phyloP scores from a whole-genome alignment of 2,888 invertebrate species.

The Cryptocephalus moraei region DNA sequence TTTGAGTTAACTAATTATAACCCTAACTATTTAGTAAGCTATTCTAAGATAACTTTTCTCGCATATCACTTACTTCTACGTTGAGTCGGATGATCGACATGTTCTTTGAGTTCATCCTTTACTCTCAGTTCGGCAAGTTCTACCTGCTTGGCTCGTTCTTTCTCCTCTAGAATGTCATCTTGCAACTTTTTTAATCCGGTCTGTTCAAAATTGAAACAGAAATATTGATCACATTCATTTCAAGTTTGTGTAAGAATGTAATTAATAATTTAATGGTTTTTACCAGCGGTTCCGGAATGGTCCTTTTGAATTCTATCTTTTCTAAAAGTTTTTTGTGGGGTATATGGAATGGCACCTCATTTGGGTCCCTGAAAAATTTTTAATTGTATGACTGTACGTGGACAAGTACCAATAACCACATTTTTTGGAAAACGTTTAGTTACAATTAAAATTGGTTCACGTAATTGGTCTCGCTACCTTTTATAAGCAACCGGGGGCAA shows the following conservation, averaged over 20 bases:
- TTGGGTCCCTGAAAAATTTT: conserved; percentile 9
- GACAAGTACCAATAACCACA: too few species aligned
- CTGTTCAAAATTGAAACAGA: conserved; percentile 7
- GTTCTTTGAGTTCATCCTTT: conserved; percentile 44
- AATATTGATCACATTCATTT: too few species aligned
- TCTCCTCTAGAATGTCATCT: conserved; percentile 2
- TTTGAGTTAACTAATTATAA: too few species aligned
- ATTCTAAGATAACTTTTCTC: neutral
- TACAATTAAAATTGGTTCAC: too few species aligned
- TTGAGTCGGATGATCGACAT: neutral
- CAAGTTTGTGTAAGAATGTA: too few species aligned
- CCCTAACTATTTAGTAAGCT: too few species aligned
- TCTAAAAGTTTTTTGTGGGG: conserved; percentile 49
- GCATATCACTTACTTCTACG: neutral
- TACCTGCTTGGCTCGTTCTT: neutral
- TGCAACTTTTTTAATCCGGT: conserved; percentile 14
- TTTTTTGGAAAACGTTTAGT: too few species aligned
- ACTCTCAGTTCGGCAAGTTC: conserved; percentile 4
- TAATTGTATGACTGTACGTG: neutral
- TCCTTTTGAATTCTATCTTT: conserved; percentile 48
- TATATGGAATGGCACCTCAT: conserved; percentile 45
- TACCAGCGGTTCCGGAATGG: conserved; percentile 52
- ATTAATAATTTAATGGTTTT: conserved; percentile 4
- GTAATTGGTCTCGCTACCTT: too few species aligned
- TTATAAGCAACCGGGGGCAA: too few species aligned